Percentiles rank a stretch among this genome's conserved stretches.
phyloP scores from a whole-genome alignment of 2,113 vertebrate species.

The Haliaeetus leucogaster region DNA sequence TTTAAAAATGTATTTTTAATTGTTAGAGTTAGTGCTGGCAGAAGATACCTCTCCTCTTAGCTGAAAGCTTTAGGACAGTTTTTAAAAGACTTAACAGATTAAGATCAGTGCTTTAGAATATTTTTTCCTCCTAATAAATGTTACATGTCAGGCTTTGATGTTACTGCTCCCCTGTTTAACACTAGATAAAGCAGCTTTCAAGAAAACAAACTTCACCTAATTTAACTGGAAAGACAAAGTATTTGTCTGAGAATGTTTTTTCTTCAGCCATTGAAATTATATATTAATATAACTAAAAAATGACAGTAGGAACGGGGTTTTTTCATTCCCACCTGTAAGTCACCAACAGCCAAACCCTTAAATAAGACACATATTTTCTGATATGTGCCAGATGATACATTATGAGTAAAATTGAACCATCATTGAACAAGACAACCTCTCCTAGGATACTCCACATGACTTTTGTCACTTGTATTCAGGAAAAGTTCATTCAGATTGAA shows the following conservation, averaged over 20 bases:
- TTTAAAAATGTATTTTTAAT: constrained; percentile 40
- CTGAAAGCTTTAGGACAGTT: neutral
- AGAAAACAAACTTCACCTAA: neutral
- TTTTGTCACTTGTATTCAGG: neutral
- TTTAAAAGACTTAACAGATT: constrained; percentile 1
- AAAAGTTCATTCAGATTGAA: neutral
- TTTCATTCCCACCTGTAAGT: neutral
- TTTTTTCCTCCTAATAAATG: neutral
- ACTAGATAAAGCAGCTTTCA: neutral
- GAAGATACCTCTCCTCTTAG: neutral
- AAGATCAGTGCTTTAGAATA: neutral
- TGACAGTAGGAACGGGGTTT: neutral
- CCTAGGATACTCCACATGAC: neutral
- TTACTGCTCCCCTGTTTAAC: neutral
- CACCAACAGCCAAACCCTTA: neutral
- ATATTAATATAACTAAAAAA: neutral
- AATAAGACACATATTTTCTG: neutral
- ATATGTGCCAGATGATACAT: neutral
- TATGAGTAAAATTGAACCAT: neutral
- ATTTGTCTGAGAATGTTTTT: neutral
- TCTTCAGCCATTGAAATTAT: neutral
- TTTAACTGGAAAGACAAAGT: neutral
- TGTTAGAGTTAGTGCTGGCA: neutral
- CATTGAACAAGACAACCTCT: neutral
- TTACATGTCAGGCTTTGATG: neutral